Evolutionary conservation across 2,888 invertebrate genomes (phyloP).

Genomic region (Xylocampa areola): DNA sequence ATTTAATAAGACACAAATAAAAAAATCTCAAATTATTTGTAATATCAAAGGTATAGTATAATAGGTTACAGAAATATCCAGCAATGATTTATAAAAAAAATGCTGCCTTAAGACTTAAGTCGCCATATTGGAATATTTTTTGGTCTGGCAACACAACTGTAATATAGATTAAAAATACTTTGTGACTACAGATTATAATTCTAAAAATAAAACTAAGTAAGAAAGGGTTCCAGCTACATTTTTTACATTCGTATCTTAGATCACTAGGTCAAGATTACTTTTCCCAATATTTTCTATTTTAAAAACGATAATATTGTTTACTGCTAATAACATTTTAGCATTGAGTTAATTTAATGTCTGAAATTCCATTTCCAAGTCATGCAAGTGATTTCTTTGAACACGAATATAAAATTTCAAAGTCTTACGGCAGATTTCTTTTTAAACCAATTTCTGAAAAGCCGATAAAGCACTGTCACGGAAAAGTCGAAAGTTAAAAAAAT

Average conservation of each 20-base stretch:
- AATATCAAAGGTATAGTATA: slow-evolving; percentile 33
- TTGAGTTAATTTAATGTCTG: not conserved
- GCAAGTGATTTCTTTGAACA: slow-evolving; percentile 28
- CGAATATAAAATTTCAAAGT: slow-evolving; percentile 44
- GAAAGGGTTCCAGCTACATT: slow-evolving; percentile 33
- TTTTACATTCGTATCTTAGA: slow-evolving; percentile 39
- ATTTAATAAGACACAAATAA: no score
- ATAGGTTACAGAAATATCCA: slow-evolving; percentile 32
- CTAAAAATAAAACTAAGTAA: slow-evolving; percentile 54
- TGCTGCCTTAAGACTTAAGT: slow-evolving; percentile 57
- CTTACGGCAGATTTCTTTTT: slow-evolving; percentile 54
- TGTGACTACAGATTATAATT: slow-evolving; percentile 60
- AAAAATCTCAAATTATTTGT: slow-evolving; percentile 40
- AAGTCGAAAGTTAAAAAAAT: slow-evolving; percentile 1
- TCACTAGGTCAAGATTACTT: slow-evolving; percentile 13
- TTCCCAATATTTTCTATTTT: slow-evolving; percentile 18
- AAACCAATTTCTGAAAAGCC: slow-evolving; percentile 56
- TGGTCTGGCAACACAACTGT: slow-evolving; percentile 60
- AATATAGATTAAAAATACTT: slow-evolving; percentile 61
- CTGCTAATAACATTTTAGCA: no score
- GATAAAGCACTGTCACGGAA: slow-evolving; percentile 3
- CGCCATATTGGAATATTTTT: slow-evolving; percentile 54
- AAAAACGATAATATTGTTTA: no score
- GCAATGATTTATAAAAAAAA: slow-evolving; percentile 33
- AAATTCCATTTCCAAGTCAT: slow-evolving; percentile 17